phyloP scores from a whole-genome alignment of 2,888 invertebrate species.

The Stenodema calcarata region DNA sequence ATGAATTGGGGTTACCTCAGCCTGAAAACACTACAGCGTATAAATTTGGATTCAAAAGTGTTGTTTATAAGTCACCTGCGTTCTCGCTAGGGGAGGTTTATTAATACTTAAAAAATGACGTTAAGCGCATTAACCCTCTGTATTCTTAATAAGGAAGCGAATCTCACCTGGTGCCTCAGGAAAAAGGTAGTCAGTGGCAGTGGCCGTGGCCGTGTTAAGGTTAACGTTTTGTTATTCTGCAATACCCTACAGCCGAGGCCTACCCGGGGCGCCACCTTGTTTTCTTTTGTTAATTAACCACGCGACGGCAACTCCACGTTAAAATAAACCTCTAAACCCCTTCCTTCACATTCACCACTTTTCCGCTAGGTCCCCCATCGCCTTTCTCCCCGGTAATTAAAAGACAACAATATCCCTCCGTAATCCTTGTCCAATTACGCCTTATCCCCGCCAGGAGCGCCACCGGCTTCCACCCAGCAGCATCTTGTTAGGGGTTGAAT shows the following conservation, averaged over 20 bases:
- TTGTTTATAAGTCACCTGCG: neutral
- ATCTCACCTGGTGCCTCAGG: neutral
- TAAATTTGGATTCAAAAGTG: neutral
- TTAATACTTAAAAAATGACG: neutral
- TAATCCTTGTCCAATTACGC: constrained; percentile 35
- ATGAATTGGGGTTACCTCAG: too few relatives aligned
- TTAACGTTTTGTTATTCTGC: neutral
- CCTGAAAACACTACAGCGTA: neutral
- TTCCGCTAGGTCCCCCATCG: neutral
- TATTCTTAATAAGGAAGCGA: neutral
- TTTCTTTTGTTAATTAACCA: constrained; percentile 47
- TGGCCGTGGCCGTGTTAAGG: neutral
- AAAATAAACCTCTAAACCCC: constrained; percentile 29
- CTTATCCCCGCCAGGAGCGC: constrained; percentile 29
- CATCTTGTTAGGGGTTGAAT: neutral
- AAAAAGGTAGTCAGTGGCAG: neutral
- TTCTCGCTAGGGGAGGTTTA: neutral
- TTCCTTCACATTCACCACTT: neutral
- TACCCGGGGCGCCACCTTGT: constrained; percentile 17
- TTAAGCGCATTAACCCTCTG: neutral
- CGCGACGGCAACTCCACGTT: constrained; percentile 35
- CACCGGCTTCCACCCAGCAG: neutral
- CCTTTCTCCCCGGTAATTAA: constrained; percentile 24
- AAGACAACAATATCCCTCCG: constrained; percentile 30
- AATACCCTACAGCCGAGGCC: neutral